These are phyloP conservation scores for Malthinus flaveolus DNA, from an alignment of 2,888 invertebrate species.

Conservation along the genomic window DNA sequence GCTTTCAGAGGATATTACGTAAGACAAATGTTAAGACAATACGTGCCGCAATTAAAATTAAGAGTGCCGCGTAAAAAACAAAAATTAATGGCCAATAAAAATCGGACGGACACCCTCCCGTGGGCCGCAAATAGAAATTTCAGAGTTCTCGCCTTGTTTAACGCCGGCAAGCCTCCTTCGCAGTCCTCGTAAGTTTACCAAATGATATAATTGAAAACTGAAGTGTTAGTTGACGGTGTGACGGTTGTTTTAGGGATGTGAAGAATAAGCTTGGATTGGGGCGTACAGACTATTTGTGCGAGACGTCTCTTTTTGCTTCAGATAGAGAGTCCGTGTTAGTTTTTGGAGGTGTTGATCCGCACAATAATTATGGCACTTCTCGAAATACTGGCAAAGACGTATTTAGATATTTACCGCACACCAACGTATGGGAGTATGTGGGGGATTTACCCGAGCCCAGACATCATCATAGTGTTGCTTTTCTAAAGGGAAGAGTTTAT, in stretches of 20 bases:
- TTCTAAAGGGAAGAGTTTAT: conserved; percentile 66
- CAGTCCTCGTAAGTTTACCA: background rate
- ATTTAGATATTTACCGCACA: conserved; percentile 60
- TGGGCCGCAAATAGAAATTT: conserved; percentile 2
- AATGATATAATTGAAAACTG: too few species aligned
- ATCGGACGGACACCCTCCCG: background rate
- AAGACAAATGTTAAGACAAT: conserved; percentile 43
- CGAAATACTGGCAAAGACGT: conserved; percentile 68
- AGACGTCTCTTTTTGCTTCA: conserved; percentile 60
- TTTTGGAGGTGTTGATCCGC: conserved; percentile 72
- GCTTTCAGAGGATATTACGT: conserved; percentile 45
- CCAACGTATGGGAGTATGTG: conserved; percentile 68
- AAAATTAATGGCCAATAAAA: background rate
- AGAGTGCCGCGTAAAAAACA: conserved; percentile 1
- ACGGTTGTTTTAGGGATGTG: conserved; percentile 28
- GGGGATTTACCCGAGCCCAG: conserved; percentile 71
- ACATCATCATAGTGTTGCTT: conserved; percentile 69
- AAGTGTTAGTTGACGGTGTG: too few species aligned
- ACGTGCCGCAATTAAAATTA: conserved; percentile 26
- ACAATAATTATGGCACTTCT: conserved; percentile 59
- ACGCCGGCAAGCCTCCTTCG: background rate
- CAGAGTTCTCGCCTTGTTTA: conserved; percentile 16
- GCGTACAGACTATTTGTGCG: conserved; percentile 55
- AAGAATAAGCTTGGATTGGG: conserved; percentile 9
- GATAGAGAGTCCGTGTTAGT: conserved; percentile 66